Evolutionary conservation across 2,797 vertebrate genomes (phyloP).

Genomic region (Mallotus villosus): DNA sequence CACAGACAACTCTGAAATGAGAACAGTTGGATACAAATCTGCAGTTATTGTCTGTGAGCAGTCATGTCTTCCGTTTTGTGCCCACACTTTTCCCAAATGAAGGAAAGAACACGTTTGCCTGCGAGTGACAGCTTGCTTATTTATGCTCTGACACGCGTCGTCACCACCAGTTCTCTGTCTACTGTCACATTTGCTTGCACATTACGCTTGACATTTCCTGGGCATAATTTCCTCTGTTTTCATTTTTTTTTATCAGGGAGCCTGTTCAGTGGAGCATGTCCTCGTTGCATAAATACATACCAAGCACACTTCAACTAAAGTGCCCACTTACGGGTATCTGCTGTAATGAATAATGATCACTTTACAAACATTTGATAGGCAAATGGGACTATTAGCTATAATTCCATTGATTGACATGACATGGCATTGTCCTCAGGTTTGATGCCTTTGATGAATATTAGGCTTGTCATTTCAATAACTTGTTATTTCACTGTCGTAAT

Average conservation of each 20-base stretch:
- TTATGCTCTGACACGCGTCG: conserved; percentile 18
- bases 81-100: not conserved
- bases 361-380: no score
- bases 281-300: no score
- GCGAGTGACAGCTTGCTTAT: conserved; percentile 19
- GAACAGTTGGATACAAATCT: not conserved
- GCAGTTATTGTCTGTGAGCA: not conserved
- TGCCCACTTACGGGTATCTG: not conserved
- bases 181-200: conserved; percentile 30
- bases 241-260: no score
- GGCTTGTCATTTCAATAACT: no score
- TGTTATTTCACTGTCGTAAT: no score
- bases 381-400: no score
- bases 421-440: no score
- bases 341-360: no score
- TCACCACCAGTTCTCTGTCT: conserved; percentile 20
- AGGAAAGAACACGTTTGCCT: conserved; percentile 14
- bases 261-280: no score
- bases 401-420: no score
- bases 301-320: no score
- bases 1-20: not conserved
- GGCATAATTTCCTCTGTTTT: conserved; percentile 11
- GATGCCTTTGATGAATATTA: no score
- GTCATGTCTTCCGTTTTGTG: not conserved
- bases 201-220: conserved; percentile 31